Evolutionary conservation across 2,113 vertebrate species (phyloP).

Genomic region (Oncorhynchus mykiss): DNA sequence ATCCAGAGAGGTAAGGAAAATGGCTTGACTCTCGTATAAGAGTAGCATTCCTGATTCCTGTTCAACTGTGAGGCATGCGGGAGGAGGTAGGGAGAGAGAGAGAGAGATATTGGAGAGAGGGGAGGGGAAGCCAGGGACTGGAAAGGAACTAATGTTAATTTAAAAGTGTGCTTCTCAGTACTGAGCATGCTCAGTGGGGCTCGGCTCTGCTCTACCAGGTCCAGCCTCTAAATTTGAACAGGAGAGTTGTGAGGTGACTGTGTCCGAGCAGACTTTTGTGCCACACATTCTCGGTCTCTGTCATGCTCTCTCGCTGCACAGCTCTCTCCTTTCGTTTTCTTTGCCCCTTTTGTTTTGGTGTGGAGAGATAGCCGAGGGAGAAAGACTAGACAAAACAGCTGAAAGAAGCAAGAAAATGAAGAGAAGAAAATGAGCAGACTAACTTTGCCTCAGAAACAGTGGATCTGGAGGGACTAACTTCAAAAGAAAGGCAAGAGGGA

Average conservation of each 20-base stretch:
- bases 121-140: neutral
- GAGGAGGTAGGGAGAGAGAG: neutral
- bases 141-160: neutral
- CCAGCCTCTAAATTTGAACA: neutral
- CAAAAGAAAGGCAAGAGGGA: slow-evolving; percentile 21
- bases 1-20: no score
- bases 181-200: neutral
- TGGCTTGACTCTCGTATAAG: no score
- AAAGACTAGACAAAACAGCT: slow-evolving; percentile 9
- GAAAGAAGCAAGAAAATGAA: slow-evolving; percentile 23
- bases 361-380: neutral
- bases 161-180: neutral
- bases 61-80: no score
- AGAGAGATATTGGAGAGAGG: neutral
- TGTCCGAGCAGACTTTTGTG: neutral
- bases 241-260: neutral
- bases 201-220: neutral
- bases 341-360: neutral
- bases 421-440: slow-evolving; percentile 13
- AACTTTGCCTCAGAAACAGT: no score
- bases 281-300: neutral
- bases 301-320: neutral
- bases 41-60: no score
- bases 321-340: neutral
- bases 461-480: slow-evolving; percentile 31